Conservation (phyloP, 2,113 vertebrate species). For the Rhea pennata region DNA sequence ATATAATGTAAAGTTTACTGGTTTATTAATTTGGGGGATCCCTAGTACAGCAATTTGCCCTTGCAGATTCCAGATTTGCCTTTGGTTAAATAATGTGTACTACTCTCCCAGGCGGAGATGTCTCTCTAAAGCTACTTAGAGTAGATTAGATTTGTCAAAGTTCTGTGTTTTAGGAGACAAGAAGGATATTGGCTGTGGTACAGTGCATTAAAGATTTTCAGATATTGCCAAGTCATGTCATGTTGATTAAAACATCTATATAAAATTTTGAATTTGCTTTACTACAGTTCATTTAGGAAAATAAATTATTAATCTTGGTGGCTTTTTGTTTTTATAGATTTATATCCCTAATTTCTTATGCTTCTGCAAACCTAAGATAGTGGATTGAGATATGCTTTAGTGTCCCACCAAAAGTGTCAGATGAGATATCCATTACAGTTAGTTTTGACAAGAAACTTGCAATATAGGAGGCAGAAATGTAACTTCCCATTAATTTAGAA, state of each 20-base stretch:
- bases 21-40: background rate
- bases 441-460: background rate
- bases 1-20: background rate
- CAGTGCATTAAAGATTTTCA: background rate
- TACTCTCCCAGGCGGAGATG: background rate
- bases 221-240: background rate
- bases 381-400: background rate
- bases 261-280: background rate
- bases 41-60: background rate
- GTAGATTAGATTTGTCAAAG: background rate
- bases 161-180: background rate
- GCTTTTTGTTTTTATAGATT: background rate
- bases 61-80: background rate
- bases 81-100: background rate
- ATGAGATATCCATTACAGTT: background rate
- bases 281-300: background rate
- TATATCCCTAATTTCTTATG: background rate
- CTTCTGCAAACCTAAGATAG: background rate
- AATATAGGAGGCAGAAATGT: background rate
- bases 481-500: background rate
- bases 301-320: background rate
- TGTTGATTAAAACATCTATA: background rate
- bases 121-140: background rate
- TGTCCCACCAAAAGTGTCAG: background rate
- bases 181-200: background rate